phyloP scores from a whole-genome alignment of 2,113 vertebrate species.

The Alethe castanea region DNA sequence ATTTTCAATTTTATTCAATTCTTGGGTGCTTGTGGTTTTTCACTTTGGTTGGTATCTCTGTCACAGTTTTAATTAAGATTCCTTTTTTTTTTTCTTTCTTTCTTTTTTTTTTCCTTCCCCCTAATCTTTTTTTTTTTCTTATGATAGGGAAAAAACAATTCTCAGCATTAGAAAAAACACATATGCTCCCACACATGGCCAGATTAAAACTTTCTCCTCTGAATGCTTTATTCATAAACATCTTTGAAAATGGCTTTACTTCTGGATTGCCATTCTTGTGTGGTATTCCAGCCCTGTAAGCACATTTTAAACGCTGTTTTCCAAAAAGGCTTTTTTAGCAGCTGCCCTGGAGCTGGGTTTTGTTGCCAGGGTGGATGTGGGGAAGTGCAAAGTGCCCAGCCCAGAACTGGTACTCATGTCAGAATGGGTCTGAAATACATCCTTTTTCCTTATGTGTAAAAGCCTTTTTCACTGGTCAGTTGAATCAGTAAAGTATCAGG shows the following conservation, averaged over 20 bases:
- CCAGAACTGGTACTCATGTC: neutral
- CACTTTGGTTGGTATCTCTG: neutral
- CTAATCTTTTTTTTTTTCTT: neutral
- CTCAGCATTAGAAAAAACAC: neutral
- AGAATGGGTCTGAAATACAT: neutral
- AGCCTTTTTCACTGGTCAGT: neutral
- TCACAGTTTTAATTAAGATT: neutral
- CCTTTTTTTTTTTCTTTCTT: too few species aligned
- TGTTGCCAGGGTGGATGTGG: neutral
- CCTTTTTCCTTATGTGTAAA: neutral
- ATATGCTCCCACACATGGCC: neutral
- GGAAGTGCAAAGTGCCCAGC: neutral
- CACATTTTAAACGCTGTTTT: neutral
- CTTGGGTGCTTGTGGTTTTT: neutral
- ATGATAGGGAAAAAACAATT: neutral
- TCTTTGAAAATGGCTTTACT: neutral
- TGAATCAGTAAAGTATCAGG: neutral
- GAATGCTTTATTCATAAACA: neutral
- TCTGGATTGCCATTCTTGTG: neutral
- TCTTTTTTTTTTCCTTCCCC: rapidly evolving
- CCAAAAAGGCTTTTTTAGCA: neutral
- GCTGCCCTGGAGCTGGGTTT: neutral
- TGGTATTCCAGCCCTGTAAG: neutral
- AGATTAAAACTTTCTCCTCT: neutral
- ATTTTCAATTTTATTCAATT: neutral